Evolutionary conservation across 2,888 invertebrate species (phyloP), one percentile per base, ranked within the genome.

Genomic region (Aphrophora alni): DNA sequence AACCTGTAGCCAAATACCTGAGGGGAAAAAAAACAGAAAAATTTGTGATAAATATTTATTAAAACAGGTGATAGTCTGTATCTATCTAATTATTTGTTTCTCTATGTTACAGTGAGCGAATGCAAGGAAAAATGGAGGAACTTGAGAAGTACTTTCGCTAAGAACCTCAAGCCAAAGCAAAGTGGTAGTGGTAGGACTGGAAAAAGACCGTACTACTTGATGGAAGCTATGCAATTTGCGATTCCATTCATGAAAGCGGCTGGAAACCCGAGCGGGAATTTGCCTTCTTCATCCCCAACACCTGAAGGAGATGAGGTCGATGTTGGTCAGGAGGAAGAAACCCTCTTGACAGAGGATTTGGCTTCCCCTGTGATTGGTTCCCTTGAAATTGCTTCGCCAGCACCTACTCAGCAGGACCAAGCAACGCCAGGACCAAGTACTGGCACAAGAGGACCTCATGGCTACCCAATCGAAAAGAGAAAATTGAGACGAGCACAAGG

Each of bases 71-170:
- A 33, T 33, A 33, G 10, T n/a, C n/a, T n/a, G n/a, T n/a, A n/a
- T n/a, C n/a, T n/a, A n/a, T n/a, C n/a, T n/a, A n/a, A n/a, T n/a
- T n/a, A n/a, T n/a, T n/a, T 33, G 33, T 33, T 33, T 33, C 33
- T 33, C 10, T 82, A 73, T 73, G 24, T 83, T 83, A 71, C 80
- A 81, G 82, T 75, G 27, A 25, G 38, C 38, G 82, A 83, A 33
- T 83, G 82, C 70, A 84, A 81, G 83, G 84, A 84, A 71, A 83
- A 82, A 73, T 84, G 82, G 84, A 80, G 78, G 17, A 84, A 84
- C 78, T 72, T 83, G 26, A 38, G 78, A 12, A 75, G 80, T 14
- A 82, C 81, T 26, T 83, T 83, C 59, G 75, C 75, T 12, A 80
- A 82, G n/a, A 82, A 74, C 78, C 78, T 78, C 44, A 83, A 81